Base-by-base conservation (phyloP, 2,113 vertebrate species). In the Aramus guarauna region DNA sequence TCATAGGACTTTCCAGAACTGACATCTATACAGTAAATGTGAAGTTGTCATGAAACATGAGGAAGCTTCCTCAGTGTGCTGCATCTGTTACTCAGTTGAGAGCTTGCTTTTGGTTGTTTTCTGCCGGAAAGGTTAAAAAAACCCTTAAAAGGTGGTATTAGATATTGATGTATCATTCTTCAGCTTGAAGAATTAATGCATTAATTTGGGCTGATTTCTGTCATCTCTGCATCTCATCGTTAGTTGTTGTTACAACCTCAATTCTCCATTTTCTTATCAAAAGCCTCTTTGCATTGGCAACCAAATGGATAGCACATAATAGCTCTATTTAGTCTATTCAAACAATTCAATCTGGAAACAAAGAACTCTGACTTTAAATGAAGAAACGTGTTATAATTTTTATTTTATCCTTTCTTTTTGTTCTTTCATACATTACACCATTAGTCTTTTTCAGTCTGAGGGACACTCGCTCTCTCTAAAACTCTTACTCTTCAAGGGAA, bases 331-430 rank as follows among this genome's bases (percentile, higher is more conserved):
- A 92, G 27, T 90, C 85, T 96, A 88, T 93, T 97, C 71, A 93
- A 76, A 69, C 53, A 93, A 85, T 95, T 96, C 85, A 83, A 24
- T 90, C 59, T 77, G 85, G 60, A 94, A 96, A 94, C 82, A 90
- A 95, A 96, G 82, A 43, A 53, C 11, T 24, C n/a, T 37, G 34
- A 53, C n/a, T 88, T 92, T 80, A 92, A 90, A 86, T 32, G 55
- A 88, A 88, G 29, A 92, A 92, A 83, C 12, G 7, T 67, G 16
- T 73, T 82, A 23, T 34, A 48, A 50, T 36, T 82, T 83, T 74
- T 78, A 78, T 95, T 94, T 83, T 78, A 41, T 36, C 15, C 12
- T 56, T 84, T 60, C 18, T 67, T 71, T 87, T 72, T 43, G 8
- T 95, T 82, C 36, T 75, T 7, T 63, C 26, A 30, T 59, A 53